These are phyloP conservation scores for Muscidifurax raptorellus DNA, from an alignment of 1,140 invertebrate genomes.

Conservation along the genomic window DNA sequence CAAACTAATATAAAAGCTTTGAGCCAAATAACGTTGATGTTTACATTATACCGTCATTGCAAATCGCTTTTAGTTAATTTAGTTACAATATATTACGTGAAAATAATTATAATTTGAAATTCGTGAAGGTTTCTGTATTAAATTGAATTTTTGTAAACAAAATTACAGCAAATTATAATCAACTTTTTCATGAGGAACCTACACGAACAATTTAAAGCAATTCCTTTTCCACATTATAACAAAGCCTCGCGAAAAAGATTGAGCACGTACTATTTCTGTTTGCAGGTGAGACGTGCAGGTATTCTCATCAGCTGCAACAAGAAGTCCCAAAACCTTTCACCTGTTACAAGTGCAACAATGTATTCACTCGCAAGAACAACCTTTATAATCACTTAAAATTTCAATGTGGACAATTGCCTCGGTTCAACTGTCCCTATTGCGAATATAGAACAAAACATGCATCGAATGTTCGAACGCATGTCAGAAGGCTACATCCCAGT, in stretches of 20 bases:
- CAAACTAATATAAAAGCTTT: not conserved
- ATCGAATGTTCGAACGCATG: constrained; percentile 71
- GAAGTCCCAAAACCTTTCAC: constrained; percentile 48
- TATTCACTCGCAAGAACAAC: constrained; percentile 79
- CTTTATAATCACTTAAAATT: constrained; percentile 77
- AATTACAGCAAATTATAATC: no score
- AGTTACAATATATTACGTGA: not conserved
- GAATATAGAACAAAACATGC: constrained; percentile 73
- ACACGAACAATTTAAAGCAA: not conserved
- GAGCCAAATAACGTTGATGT: not conserved
- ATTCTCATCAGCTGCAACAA: not conserved
- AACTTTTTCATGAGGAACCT: not conserved
- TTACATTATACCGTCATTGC: not conserved
- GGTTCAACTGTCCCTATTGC: constrained; percentile 78
- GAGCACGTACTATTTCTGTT: not conserved
- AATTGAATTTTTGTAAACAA: not conserved
- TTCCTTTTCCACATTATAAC: not conserved
- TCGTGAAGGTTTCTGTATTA: not conserved
- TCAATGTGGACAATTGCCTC: constrained; percentile 78
- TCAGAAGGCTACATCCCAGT: constrained; percentile 61
- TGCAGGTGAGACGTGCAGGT: not conserved
- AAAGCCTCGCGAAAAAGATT: not conserved
- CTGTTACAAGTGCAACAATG: constrained; percentile 77
- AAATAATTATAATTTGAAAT: not conserved
- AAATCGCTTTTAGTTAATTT: not conserved